Base-by-base conservation (phyloP, 1,140 invertebrate genomes). In the Eupristina koningsbergeri region DNA sequence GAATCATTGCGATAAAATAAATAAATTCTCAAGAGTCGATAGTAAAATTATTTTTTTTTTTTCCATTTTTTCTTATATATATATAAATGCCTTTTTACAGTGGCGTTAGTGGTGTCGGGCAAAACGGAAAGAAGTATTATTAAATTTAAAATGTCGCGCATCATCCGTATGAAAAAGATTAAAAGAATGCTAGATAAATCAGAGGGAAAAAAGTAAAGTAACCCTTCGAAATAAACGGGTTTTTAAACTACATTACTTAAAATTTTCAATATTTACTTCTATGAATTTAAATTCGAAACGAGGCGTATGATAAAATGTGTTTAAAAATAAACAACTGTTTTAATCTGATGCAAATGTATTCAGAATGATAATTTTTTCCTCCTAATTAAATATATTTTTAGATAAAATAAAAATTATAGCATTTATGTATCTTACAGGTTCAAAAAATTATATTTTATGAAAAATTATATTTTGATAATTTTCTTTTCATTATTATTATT, bases 91-190 rank as follows among this genome's bases (percentile, higher is more conserved):
- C 53, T 58, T 58, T 22, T 77, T 74, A 79, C 34, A 67, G 45
- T 61, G 36, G 73, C 81, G 83, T 84, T 83, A 81, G 84, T 71
- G 86, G 86, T 50, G 45, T 36, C 64, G 75, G 81, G 61, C 63
- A 78, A 61, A n/a, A 47, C 74, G 34, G 64, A 58, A 67, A 53
- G 71, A 87, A 86, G 86, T 87, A 86, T 89, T 88, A 87, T 88
- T 87, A 89, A 87, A 89, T 89, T 87, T 83, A 87, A 88, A 87
- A 87, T 89, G 83, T 88, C 77, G 87, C 86, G 86, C 87, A 86
- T 83, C 81, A 84, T 83, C 86, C 87, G 83, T 64, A 87, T 86
- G 81, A 80, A 87, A 69, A 77, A 67, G 53, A 26, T 58, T 8
- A 50, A 13, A 22, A 45, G 39, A 41, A 73, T 58, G 82, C 61